Percentiles rank a stretch among this genome's conserved stretches.
These are phyloP conservation scores for Botia kubotai DNA, from an alignment of 2,797 vertebrate species.

Conservation along the genomic window DNA sequence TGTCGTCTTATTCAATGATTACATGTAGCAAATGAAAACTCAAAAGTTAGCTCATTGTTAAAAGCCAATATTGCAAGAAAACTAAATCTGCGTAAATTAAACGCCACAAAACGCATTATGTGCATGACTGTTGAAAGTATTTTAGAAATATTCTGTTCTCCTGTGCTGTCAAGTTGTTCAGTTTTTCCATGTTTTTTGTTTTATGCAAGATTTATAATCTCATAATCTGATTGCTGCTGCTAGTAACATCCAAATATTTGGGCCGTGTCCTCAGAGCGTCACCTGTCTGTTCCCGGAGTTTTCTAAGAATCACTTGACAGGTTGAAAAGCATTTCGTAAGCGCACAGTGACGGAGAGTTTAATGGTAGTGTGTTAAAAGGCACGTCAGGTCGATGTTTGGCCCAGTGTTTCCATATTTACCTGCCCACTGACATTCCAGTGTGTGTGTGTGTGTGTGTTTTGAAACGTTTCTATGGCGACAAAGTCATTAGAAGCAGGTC, in stretches of 20 bases:
- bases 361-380: conserved; percentile 63
- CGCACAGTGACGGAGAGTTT: conserved; percentile 12
- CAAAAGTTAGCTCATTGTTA: background rate
- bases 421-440: conserved; percentile 40
- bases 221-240: background rate
- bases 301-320: conserved; percentile 1
- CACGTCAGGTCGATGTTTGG: conserved; percentile 53
- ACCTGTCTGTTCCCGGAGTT: background rate
- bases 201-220: background rate
- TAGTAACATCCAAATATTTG: conserved; percentile 1
- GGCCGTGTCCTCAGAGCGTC: background rate
- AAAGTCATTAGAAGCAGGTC: conserved; percentile 66
- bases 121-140: too few species aligned
- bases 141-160: too few species aligned
- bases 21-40: too few species aligned
- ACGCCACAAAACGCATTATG: too few species aligned
- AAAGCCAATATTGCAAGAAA: too few species aligned
- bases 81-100: too few species aligned
- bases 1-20: too few species aligned
- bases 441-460: conserved; percentile 61
- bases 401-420: conserved; percentile 63
- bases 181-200: too few species aligned
- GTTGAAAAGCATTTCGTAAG: conserved; percentile 3
- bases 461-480: conserved; percentile 64
- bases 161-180: too few species aligned